Base-by-base conservation (phyloP, 2,113 vertebrate genomes). In the Sisor rabdophorus region DNA sequence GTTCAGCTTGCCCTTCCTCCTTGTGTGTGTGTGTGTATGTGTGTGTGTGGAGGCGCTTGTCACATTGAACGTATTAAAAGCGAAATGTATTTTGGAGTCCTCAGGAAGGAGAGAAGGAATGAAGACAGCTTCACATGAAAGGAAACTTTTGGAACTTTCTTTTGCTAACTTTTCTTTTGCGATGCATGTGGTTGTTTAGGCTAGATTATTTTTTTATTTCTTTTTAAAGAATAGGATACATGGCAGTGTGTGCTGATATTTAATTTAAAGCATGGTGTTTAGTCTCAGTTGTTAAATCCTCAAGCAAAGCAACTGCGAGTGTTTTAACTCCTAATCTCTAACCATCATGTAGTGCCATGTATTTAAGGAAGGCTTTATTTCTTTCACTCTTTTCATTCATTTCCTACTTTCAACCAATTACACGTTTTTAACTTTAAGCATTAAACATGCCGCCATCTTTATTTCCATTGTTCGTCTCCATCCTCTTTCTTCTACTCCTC, bases 401-500 rank as follows among this genome's bases (percentile, higher is more conserved):
- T 65, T 2, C 47, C 19, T 73, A 26, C 30, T 61, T 26, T 47
- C 63, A 70, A 54, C 72, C 20, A 9, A 24, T 72, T 76, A 44
- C 32, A 10, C 9, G 9, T 44, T 44, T 44, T 44, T 6, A 44
- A 44, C 40, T 44, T 10, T 9, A 44, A 44, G 10, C 87, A 87
- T 16, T 40, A 4, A 72, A 75, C 73, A 30, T 83, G 67, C 30
- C 87, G 89, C 55, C 68, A 76, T 2, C n/a, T 71, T 69, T 82
- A 87, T 44, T 79, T 72, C 40, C 67, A 85, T 63, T 79, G 84
- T 71, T 88, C 71, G 59, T 48, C 80, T 81, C 83, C 28, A 22
- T 78, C 17, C 54, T 82, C 8, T 52, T 88, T 65, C 81, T 91
- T 22, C 63, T 87, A 73, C 73, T 85, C 67, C 73, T 12, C 24